A percentile compares a stretch with the other conserved stretches of the same genome.
phyloP scores from a whole-genome alignment of 2,797 vertebrate species.

The Brotula barbata region DNA sequence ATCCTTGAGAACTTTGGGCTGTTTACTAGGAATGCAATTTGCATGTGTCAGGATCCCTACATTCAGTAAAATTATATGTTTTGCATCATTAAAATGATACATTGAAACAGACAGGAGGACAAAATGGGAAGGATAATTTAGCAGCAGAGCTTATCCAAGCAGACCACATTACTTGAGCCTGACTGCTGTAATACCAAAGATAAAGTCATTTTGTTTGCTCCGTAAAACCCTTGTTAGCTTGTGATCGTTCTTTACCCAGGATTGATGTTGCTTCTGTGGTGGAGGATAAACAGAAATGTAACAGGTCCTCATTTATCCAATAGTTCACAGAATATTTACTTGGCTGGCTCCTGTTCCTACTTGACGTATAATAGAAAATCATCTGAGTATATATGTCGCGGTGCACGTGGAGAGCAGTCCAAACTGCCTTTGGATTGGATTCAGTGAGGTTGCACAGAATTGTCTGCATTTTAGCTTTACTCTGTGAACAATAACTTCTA shows the following conservation, averaged over 20 bases:
- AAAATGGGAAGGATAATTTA: background rate
- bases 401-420: background rate
- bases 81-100: no score
- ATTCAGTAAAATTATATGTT: no score
- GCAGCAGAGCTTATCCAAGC: background rate
- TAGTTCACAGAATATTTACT: conserved; percentile 2
- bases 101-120: background rate
- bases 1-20: no score
- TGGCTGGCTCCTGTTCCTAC: background rate
- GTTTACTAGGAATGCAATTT: no score
- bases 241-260: background rate
- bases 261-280: background rate
- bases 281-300: background rate
- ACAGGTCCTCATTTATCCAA: background rate
- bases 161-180: background rate
- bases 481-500: conserved; percentile 7
- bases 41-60: no score
- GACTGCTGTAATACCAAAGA: background rate
- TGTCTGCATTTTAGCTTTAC: no score
- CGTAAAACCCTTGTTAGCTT: conserved; percentile 7
- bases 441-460: no score
- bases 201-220: background rate
- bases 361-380: conserved; percentile 1
- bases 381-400: background rate
- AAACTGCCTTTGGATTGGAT: background rate